These are phyloP conservation scores for Sarcophilus harrisii DNA, from an alignment of 2,797 vertebrate genomes.

Conservation along the genomic window DNA sequence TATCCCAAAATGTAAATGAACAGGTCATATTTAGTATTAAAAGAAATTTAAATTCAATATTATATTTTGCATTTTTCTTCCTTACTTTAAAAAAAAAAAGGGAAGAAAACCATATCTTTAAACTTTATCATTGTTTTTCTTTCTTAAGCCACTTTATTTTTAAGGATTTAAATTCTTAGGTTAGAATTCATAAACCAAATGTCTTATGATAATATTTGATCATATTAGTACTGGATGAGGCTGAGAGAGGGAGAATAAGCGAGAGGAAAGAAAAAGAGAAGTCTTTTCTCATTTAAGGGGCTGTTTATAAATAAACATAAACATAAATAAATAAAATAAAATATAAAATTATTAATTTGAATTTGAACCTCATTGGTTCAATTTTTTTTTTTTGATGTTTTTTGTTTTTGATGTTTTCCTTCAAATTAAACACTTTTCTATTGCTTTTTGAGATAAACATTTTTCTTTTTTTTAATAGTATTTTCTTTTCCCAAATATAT, in stretches of 20 bases:
- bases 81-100: neutral
- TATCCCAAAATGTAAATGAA: neutral
- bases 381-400: no score
- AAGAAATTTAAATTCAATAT: neutral
- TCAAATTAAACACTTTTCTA: neutral
- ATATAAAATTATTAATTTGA: accelerated
- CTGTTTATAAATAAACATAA: accelerated
- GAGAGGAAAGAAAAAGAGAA: neutral
- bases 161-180: neutral
- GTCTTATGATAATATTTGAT: neutral
- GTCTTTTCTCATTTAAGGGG: neutral
- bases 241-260: neutral
- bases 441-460: neutral
- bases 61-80: neutral
- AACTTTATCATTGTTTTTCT: neutral
- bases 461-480: no score
- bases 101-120: neutral
- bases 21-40: neutral
- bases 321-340: no score
- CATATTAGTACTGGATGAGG: neutral
- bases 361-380: neutral
- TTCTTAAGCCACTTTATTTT: neutral
- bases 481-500: no score
- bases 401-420: neutral
- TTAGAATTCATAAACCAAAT: neutral